A percentile compares a stretch with the other conserved stretches of the same genome.
Conservation (phyloP, 2,113 vertebrate species). For the Platysternon megacephalum region DNA sequence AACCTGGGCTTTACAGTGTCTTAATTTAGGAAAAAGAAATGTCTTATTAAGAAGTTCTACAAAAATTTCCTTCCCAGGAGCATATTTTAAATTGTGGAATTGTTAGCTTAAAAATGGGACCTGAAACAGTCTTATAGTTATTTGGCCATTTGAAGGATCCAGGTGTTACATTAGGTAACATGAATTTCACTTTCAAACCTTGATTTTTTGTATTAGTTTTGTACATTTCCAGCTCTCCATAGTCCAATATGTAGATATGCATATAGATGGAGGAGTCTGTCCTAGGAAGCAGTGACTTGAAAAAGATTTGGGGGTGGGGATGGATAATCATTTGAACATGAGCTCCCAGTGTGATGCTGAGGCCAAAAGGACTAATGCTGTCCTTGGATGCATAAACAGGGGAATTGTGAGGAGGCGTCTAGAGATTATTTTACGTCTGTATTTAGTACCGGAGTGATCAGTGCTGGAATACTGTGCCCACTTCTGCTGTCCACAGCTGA, state of each 20-base stretch:
- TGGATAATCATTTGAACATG: too few relatives aligned
- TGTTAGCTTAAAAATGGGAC: not conserved
- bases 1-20: not conserved
- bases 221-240: not conserved
- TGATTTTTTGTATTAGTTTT: not conserved
- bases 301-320: too few relatives aligned
- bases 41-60: not conserved
- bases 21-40: slow-evolving; percentile 10
- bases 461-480: too few relatives aligned
- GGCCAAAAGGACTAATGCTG: too few relatives aligned
- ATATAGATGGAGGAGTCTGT: not conserved
- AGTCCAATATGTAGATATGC: not conserved
- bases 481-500: too few relatives aligned
- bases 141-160: slow-evolving; percentile 42
- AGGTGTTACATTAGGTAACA: not conserved
- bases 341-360: too few relatives aligned
- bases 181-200: not conserved
- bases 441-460: too few relatives aligned
- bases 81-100: not conserved
- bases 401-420: too few relatives aligned
- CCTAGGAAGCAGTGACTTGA: too few relatives aligned
- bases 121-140: not conserved
- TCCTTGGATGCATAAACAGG: too few relatives aligned
- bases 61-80: not conserved
- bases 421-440: too few relatives aligned